Evolutionary conservation across 2,113 vertebrate species (phyloP), one percentile per base, ranked within the genome.

Genomic region (Eublepharis macularius): DNA sequence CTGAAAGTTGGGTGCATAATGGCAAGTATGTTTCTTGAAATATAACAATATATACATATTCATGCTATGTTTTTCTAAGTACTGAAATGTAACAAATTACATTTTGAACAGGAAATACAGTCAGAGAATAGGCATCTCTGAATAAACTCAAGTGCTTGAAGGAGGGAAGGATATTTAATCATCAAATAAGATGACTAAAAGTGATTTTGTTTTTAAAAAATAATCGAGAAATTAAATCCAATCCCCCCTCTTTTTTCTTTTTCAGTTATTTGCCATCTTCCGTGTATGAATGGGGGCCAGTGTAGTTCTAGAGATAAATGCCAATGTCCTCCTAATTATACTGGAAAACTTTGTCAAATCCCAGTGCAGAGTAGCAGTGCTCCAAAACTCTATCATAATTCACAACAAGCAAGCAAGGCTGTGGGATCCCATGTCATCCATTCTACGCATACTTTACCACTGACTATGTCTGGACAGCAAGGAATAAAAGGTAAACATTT

Each of bases 311-410:
- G 98, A 94, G 98, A 99, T 94, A 98, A 98, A 93, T 99, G 99
- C 93, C 98, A 98, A 74, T 99, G 98, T 87, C 98, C 98, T 76
- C 98, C 98, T 65, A 98, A 96, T 95, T 99, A 98, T 88, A 99
- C 98, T 1, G 98, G 99, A 80, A 99, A 99, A 93, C 98, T 99
- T 89, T 99, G 99, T 91, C 99, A 99, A 94, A 98, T 99, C 93
- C 96, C 97, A 0, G 95, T 98, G 72, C 97, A 97, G 54, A 96
- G 91, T 13, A 94, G 96, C 69, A 94, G 32, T 47, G 45, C 90
- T 83, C 94, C 95, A 51, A 97, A 97, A 84, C 92, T 95, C 32
- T 95, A 96, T 51, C 97, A 97, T 88, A 95, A 96, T 13, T 88
- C 96, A 0, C 97, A 96, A 24, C 95, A 96, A 77, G 81, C 93